These are phyloP conservation scores for Pteronotus mesoamericanus DNA, from an alignment of 2,797 vertebrate species.

Conservation along the genomic window DNA sequence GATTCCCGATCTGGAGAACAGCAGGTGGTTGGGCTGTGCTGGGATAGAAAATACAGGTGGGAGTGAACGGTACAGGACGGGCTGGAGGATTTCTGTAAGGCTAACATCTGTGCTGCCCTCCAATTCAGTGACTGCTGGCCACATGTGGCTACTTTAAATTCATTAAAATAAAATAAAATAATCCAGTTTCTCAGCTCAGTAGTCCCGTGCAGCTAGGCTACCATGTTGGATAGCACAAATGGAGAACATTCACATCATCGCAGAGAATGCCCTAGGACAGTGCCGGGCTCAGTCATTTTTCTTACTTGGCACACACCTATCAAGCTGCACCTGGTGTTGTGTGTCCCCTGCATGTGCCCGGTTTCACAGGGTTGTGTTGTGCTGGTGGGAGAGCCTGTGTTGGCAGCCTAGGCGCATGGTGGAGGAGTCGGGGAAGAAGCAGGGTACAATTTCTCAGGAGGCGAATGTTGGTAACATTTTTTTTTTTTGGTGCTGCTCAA, in stretches of 20 bases:
- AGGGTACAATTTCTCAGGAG: background rate
- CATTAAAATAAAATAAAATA: background rate
- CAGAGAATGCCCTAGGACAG: background rate
- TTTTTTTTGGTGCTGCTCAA: background rate
- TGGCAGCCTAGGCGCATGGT: background rate
- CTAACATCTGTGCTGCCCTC: background rate
- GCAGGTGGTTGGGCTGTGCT: background rate
- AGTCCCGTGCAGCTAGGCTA: background rate
- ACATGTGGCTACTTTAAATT: background rate
- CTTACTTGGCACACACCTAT: background rate
- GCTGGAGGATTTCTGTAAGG: background rate
- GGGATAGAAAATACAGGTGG: background rate
- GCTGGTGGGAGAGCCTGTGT: background rate
- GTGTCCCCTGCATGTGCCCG: background rate
- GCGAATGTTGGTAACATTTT: background rate
- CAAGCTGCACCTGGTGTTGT: background rate
- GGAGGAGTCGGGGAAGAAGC: background rate
- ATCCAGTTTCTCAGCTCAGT: background rate
- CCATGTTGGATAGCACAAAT: background rate
- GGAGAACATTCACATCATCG: fast-evolving
- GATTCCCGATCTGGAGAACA: background rate
- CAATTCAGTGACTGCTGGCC: background rate
- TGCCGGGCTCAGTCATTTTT: background rate
- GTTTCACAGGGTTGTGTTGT: background rate
- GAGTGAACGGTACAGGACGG: background rate